Evolutionary conservation across 2,888 invertebrate genomes (phyloP).

Genomic region (Epistrophe grossulariae): DNA sequence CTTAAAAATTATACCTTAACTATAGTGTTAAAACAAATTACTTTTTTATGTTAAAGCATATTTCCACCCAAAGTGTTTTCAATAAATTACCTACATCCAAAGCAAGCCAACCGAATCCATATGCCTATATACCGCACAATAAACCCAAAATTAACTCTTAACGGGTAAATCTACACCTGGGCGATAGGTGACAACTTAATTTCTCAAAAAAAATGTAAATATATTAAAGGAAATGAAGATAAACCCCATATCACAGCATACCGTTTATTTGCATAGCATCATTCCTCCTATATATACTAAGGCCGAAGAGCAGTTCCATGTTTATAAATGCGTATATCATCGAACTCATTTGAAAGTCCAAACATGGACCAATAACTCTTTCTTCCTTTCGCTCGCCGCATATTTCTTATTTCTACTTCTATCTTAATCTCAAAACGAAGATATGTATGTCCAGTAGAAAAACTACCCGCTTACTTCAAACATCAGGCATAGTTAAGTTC

Average conservation of each 20-base stretch:
- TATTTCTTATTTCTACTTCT: slow-evolving; percentile 67
- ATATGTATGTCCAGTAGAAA: slow-evolving; percentile 69
- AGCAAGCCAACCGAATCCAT: slow-evolving; percentile 43
- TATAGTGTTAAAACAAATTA: slow-evolving; percentile 61
- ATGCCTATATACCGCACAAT: slow-evolving; percentile 30
- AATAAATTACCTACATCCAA: slow-evolving; percentile 63
- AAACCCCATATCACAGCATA: slow-evolving; percentile 62
- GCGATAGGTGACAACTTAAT: slow-evolving; percentile 73
- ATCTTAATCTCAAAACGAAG: slow-evolving; percentile 70
- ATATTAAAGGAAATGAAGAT: slow-evolving; percentile 70
- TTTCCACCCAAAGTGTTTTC: slow-evolving; percentile 54
- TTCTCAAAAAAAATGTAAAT: slow-evolving; percentile 59
- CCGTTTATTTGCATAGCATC: slow-evolving; percentile 55
- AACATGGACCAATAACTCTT: slow-evolving; percentile 75
- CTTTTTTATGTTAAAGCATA: slow-evolving; percentile 68
- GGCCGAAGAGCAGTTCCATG: slow-evolving; percentile 69
- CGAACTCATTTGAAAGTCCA: slow-evolving; percentile 75
- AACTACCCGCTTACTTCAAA: slow-evolving; percentile 72
- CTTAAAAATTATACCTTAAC: slow-evolving; percentile 49
- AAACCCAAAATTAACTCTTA: slow-evolving; percentile 64
- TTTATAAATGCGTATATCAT: slow-evolving; percentile 75
- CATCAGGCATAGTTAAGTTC: slow-evolving; percentile 71
- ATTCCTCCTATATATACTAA: slow-evolving; percentile 41
- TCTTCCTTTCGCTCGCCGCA: slow-evolving; percentile 70
- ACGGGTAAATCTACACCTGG: slow-evolving; percentile 71